Base-by-base conservation (phyloP, 92 coral and sea anemone genomes). In the Heteractis magnifica region DNA sequence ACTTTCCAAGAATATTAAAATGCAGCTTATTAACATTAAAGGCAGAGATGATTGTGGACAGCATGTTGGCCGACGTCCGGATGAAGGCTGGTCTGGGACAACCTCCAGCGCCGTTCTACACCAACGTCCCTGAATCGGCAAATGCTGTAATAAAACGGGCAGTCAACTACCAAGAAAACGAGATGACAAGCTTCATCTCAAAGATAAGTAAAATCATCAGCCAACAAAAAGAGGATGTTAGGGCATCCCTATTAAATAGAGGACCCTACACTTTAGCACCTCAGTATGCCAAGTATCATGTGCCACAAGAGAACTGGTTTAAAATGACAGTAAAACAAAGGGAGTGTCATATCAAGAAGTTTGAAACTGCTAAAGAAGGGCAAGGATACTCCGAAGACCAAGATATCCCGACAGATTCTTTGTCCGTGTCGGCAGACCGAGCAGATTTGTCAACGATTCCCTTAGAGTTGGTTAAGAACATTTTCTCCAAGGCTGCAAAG, bases 121-220 rank as follows among this genome's bases (percentile, higher is more conserved):
- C 78, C 76, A 87, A 90, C 84, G 75, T 83, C 16, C 90, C 89
- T 34, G 90, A 90, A 78, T 87, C 90, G 68, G 90, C 90, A 23
- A 90, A 90, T 75, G 88, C 85, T 10, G 72, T 77, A 41, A 83
- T 82, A 62, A 82, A 82, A 71, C 81, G 90, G 52, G 83, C 75
- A 13, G 82, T 87, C 50, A 53, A 82, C 18, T 87, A 15, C 71
- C 49, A 82, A 51, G 65, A 76, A 41, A 74, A 34, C 71, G 91
- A 88, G 78, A 83, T 88, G 77, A 49, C 80, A 13, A 20, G 77
- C 9, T 88, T 88, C 49, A 53, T 53, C 8, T 53, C 56, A 53
- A 53, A 53, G 12, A 53, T 53, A 7, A 6, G 9, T 53, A 7
- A 6, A 7, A 6, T 53, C 0, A 53, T 53, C 56, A 53, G 12